These are phyloP conservation scores for Oreohelix idahoensis DNA, from an alignment of 1,140 invertebrate genomes.

Conservation along the genomic window DNA sequence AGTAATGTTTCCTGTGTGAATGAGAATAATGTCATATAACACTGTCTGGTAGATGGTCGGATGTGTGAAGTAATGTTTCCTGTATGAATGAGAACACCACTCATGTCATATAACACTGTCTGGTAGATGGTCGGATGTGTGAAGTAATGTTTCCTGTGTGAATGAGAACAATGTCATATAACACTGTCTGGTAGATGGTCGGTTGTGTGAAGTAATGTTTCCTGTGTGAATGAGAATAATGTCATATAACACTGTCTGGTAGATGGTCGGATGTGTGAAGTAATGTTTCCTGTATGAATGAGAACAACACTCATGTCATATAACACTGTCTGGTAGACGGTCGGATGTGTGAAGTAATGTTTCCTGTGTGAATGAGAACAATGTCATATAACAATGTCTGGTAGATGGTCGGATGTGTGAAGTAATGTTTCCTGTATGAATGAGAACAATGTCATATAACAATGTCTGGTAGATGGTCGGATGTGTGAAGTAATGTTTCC, in stretches of 20 bases:
- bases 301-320: too few relatives aligned
- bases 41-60: slow-evolving; percentile 48
- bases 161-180: too few relatives aligned
- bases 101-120: too few relatives aligned
- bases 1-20: slow-evolving; percentile 40
- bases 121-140: slow-evolving; percentile 47
- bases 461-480: slow-evolving; percentile 48
- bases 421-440: slow-evolving; percentile 40
- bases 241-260: slow-evolving; percentile 48
- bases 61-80: slow-evolving; percentile 46
- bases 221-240: too few relatives aligned
- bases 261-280: slow-evolving; percentile 51
- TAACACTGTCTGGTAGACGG: slow-evolving; percentile 44
- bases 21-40: too few relatives aligned
- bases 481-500: slow-evolving; percentile 46
- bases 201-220: slow-evolving; percentile 51
- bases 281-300: slow-evolving; percentile 27
- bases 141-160: slow-evolving; percentile 46
- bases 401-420: slow-evolving; percentile 49
- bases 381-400: slow-evolving; percentile 50
- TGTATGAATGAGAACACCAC: not conserved
- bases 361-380: too few relatives aligned
- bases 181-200: slow-evolving; percentile 44
- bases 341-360: slow-evolving; percentile 51
- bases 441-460: too few relatives aligned